A percentile compares a stretch with the other conserved stretches of the same genome.
These are phyloP conservation scores for Leistus spinibarbis DNA, from an alignment of 2,888 invertebrate genomes.

Conservation along the genomic window DNA sequence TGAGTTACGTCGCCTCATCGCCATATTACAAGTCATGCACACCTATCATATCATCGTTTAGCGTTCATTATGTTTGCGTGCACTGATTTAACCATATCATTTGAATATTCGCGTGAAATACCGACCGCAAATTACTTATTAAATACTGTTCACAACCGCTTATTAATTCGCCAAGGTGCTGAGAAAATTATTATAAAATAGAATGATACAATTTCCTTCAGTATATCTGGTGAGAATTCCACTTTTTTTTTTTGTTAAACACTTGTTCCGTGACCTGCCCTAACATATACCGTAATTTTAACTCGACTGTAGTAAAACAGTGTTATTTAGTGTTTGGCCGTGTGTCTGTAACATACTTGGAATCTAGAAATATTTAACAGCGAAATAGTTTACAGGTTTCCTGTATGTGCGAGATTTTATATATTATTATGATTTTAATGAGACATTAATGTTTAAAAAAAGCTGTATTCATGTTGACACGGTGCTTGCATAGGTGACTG, in stretches of 20 bases:
- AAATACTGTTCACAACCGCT: background rate
- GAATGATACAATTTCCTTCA: too few species aligned
- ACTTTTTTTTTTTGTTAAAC: background rate
- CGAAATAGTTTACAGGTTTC: too few species aligned
- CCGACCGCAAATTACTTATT: background rate
- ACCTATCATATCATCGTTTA: too few species aligned
- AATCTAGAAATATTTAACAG: too few species aligned
- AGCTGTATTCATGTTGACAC: background rate
- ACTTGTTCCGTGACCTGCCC: background rate
- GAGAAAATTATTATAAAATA: background rate
- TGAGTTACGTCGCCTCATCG: background rate
- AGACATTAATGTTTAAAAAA: too few species aligned
- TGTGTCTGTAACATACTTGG: too few species aligned
- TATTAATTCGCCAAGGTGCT: background rate
- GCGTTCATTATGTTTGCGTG: background rate
- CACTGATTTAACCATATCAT: background rate
- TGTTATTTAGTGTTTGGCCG: too few species aligned
- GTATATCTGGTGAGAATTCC: background rate
- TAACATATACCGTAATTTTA: background rate
- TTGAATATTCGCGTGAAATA: background rate
- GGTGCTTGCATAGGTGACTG: background rate
- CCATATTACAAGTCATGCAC: background rate
- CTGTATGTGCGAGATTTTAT: too few species aligned
- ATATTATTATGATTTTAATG: background rate
- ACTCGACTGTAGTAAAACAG: too few species aligned